These are phyloP conservation scores for Otus sunia DNA, from an alignment of 2,113 vertebrate species.

Conservation along the genomic window DNA sequence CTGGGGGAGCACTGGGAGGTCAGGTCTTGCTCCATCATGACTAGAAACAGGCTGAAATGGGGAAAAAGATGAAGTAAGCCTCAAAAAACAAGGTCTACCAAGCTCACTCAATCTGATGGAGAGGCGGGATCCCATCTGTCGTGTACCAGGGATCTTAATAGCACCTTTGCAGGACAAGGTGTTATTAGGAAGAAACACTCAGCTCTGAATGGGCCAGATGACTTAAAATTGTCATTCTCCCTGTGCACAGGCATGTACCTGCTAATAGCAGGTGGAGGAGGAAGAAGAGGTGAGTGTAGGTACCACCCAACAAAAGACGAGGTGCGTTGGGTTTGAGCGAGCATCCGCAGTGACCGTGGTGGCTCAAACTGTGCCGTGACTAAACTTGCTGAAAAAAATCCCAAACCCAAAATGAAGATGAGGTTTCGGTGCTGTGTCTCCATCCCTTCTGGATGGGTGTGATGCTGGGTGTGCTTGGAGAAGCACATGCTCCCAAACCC, in stretches of 20 bases:
- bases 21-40: not conserved
- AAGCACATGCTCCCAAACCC: not conserved
- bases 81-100: not conserved
- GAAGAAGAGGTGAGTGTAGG: not conserved
- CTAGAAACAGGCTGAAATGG: not conserved
- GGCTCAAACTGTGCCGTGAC: not conserved
- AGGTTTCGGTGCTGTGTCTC: not conserved
- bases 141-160: not conserved
- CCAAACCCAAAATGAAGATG: not conserved
- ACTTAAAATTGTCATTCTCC: not conserved
- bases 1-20: not conserved
- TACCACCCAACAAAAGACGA: not conserved
- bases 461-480: not conserved
- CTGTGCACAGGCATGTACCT: not conserved
- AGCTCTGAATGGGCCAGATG: not conserved
- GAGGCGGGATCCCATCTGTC: not conserved
- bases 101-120: not conserved
- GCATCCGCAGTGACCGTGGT: not conserved
- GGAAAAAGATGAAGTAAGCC: not conserved
- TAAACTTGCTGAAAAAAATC: not conserved
- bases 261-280: constrained; percentile 8
- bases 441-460: not conserved
- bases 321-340: not conserved
- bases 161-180: not conserved
- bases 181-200: not conserved